These are phyloP conservation scores for Rhipidura dahli DNA, from an alignment of 2,113 vertebrate species.

Conservation along the genomic window DNA sequence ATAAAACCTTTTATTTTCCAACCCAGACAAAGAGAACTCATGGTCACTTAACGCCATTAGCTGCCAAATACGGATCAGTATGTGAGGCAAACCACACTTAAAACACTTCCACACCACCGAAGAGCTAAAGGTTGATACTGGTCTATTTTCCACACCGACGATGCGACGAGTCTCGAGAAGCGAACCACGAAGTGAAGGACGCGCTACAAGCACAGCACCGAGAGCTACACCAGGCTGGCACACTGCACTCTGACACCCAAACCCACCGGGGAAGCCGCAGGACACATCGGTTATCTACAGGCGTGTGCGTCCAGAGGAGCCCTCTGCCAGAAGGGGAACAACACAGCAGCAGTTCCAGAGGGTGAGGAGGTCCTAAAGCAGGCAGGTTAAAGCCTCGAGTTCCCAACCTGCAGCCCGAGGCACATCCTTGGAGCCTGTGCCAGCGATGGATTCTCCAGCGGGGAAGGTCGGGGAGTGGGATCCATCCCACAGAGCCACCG, in stretches of 20 bases:
- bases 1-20: constrained; percentile 35
- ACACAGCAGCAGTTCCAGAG: neutral
- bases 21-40: constrained; percentile 20
- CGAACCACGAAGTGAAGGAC: neutral
- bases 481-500: neutral
- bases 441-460: fast-evolving
- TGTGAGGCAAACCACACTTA: neutral
- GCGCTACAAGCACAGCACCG: neutral
- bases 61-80: constrained; percentile 46
- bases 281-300: neutral
- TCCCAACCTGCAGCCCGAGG: too few species aligned
- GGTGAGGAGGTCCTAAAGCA: neutral
- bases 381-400: neutral
- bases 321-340: neutral
- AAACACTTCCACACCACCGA: neutral
- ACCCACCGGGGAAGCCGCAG: neutral
- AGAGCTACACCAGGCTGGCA: neutral
- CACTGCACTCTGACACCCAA: neutral
- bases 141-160: neutral
- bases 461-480: neutral
- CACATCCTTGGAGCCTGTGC: fast-evolving
- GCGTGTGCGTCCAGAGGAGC: neutral
- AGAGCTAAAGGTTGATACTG: constrained; percentile 3
- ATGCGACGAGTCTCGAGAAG: neutral
- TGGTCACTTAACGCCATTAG: constrained; percentile 15